Evolutionary conservation across 2,888 invertebrate species (phyloP).

Genomic region (Chrysolina haemoptera): DNA sequence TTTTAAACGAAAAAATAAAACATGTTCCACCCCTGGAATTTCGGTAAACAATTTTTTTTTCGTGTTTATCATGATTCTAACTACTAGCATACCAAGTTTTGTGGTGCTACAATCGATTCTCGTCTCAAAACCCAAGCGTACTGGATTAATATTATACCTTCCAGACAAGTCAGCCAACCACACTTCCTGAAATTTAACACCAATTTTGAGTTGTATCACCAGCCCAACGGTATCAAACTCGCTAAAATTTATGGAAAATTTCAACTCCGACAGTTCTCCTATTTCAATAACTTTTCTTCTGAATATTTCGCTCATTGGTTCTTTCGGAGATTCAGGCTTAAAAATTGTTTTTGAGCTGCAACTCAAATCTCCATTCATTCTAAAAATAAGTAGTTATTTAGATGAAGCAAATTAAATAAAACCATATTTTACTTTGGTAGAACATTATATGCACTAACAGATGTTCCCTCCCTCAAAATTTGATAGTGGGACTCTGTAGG

Average conservation of each 20-base stretch:
- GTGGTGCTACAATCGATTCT: too few relatives aligned
- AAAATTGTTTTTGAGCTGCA: constrained; percentile 58
- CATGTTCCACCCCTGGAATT: too few relatives aligned
- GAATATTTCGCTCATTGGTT: constrained; percentile 49
- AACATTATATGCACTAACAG: constrained; percentile 76
- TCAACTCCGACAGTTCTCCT: constrained; percentile 66
- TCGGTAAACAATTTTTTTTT: too few relatives aligned
- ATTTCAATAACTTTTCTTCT: constrained; percentile 66
- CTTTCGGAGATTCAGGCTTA: constrained; percentile 35
- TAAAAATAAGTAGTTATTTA: constrained; percentile 44
- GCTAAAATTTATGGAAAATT: constrained; percentile 72
- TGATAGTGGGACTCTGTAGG: constrained; percentile 76
- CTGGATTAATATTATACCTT: constrained; percentile 71
- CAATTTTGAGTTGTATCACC: constrained; percentile 74
- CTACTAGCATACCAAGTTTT: too few relatives aligned
- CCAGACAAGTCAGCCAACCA: constrained; percentile 74
- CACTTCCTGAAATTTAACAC: constrained; percentile 73
- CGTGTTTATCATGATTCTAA: too few relatives aligned
- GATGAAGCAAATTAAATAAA: constrained; percentile 4
- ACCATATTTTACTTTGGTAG: constrained; percentile 66
- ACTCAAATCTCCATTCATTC: constrained; percentile 59
- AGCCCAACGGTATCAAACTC: constrained; percentile 85
- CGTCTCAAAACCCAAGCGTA: too few relatives aligned
- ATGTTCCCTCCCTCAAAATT: constrained; percentile 75
- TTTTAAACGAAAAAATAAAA: too few relatives aligned